phyloP scores from a whole-genome alignment of 2,797 vertebrate species.

The Thripadectes ignobilis region DNA sequence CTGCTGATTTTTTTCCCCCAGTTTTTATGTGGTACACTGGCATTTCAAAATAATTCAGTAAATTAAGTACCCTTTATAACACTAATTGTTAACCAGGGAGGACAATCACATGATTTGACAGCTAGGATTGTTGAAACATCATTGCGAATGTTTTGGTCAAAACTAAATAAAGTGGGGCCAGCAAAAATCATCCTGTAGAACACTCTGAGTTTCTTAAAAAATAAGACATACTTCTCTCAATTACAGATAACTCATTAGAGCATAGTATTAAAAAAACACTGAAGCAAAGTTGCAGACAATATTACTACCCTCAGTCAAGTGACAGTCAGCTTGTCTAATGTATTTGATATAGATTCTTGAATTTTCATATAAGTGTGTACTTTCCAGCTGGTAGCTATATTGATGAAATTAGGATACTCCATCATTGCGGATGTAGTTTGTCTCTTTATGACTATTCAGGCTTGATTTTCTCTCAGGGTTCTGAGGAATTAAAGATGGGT shows the following conservation, averaged over 20 bases:
- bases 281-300: background rate
- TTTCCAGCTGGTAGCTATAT: background rate
- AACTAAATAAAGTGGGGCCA: background rate
- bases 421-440: background rate
- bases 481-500: background rate
- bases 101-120: background rate
- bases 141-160: background rate
- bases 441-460: background rate
- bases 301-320: background rate
- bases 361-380: background rate
- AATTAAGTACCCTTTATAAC: background rate
- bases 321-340: background rate
- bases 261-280: background rate
- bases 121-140: background rate
- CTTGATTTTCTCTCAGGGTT: background rate
- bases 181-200: background rate
- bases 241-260: background rate
- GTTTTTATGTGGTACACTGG: background rate
- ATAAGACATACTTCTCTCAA: background rate
- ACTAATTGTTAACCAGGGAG: background rate
- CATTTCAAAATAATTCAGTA: background rate
- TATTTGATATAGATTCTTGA: background rate
- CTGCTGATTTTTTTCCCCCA: background rate
- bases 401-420: background rate
- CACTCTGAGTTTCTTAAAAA: background rate